Evolutionary conservation across 2,113 vertebrate species (phyloP).

Genomic region (Corythaeola cristata): DNA sequence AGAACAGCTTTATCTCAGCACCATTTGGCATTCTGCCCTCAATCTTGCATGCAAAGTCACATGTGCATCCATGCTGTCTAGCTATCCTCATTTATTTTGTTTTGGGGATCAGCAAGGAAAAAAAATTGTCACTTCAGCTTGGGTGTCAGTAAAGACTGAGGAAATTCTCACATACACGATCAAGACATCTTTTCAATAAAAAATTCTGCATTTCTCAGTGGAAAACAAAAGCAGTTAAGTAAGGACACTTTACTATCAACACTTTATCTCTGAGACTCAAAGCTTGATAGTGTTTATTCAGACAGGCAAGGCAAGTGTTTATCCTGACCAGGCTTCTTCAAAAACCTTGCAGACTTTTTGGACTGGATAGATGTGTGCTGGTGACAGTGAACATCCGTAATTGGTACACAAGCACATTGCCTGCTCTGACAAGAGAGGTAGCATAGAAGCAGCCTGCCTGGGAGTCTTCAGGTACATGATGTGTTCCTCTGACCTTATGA

Average conservation of each 20-base stretch:
- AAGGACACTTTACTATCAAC: not conserved
- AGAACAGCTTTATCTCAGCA: not conserved
- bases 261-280: not conserved
- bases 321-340: not conserved
- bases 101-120: not conserved
- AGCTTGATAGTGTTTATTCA: not conserved
- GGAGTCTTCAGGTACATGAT: not conserved
- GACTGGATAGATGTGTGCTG: not conserved
- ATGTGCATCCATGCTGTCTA: not conserved
- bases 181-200: not conserved
- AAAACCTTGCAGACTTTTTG: not conserved
- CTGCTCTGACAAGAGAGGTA: not conserved
- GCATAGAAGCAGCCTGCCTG: not conserved
- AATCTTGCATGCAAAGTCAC: not conserved
- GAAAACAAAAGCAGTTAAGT: not conserved
- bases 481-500: not conserved
- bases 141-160: not conserved
- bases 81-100: not conserved
- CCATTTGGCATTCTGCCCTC: not conserved
- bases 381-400: not conserved
- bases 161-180: not conserved
- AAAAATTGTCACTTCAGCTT: not conserved
- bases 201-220: not conserved
- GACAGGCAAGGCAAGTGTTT: not conserved
- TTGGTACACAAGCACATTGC: accelerated